Percentiles rank a stretch among this genome's conserved stretches.
Conservation (phyloP, 2,888 invertebrate species). For the Aporophyla lueneburgensis region DNA sequence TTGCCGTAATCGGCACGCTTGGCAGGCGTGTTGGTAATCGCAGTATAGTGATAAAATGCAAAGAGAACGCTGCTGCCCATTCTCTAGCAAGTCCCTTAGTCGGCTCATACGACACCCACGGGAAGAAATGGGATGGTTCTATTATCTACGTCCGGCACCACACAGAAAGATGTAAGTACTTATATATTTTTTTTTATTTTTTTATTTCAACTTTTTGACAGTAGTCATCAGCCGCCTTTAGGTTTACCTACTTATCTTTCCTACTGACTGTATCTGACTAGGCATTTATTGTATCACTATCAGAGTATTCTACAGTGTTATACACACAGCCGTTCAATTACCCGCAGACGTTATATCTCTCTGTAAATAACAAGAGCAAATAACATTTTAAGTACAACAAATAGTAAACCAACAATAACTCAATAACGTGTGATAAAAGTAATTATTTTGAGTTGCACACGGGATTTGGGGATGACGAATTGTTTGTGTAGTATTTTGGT, state of each 20-base stretch:
- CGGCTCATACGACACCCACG: no score
- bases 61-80: no score
- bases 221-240: background rate
- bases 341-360: conserved; percentile 46
- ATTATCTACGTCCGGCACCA: no score
- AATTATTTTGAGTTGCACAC: conserved; percentile 21
- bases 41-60: no score
- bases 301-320: conserved; percentile 52
- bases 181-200: no score
- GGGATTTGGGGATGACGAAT: background rate
- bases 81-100: no score
- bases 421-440: conserved; percentile 51
- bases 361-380: conserved; percentile 41
- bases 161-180: no score
- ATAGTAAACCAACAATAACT: conserved; percentile 49
- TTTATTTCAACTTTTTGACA: background rate
- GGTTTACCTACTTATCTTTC: background rate
- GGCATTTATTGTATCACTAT: conserved; percentile 22
- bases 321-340: conserved; percentile 55
- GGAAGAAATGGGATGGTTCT: no score
- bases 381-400: conserved; percentile 32
- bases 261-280: conserved; percentile 7
- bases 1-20: no score
- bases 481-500: conserved; percentile 15
- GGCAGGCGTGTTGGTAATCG: no score